A percentile compares a stretch with the other conserved stretches of the same genome.
phyloP scores from a whole-genome alignment of 64 coral and sea anemone genomes.

The Stichodactyla mertensii region DNA sequence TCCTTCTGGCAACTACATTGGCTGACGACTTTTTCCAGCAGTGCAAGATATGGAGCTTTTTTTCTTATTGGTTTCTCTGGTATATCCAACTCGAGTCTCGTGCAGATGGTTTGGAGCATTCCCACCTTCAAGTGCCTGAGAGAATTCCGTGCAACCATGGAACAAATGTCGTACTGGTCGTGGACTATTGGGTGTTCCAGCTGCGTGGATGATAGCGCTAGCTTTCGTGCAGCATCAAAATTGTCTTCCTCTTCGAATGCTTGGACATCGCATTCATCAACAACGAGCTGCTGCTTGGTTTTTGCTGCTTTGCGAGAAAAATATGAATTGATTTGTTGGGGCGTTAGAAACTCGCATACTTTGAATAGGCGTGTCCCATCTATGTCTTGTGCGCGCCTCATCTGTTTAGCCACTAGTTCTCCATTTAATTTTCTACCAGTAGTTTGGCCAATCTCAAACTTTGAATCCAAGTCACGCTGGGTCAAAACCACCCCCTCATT shows the following conservation, averaged over 20 bases:
- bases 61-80: constrained; percentile 21
- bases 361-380: too few species aligned
- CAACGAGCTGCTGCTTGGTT: background rate
- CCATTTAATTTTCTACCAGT: constrained; percentile 35
- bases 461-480: too few species aligned
- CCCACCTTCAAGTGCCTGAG: constrained; percentile 39
- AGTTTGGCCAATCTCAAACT: constrained; percentile 17
- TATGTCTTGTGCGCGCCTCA: background rate
- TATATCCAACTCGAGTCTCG: constrained; percentile 33
- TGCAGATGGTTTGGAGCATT: constrained; percentile 47
- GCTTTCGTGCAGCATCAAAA: constrained; percentile 20
- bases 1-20: constrained; percentile 38
- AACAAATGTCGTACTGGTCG: constrained; percentile 44
- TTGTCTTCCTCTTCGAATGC: constrained; percentile 41
- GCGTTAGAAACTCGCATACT: too few species aligned
- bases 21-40: constrained; percentile 39
- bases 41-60: constrained; percentile 39
- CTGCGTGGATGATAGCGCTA: constrained; percentile 28
- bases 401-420: constrained; percentile 18
- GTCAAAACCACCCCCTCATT: too few species aligned
- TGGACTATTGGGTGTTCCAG: constrained; percentile 34
- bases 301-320: constrained; percentile 4
- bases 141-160: constrained; percentile 29
- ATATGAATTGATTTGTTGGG: constrained; percentile 23
- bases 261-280: constrained; percentile 39